Evolutionary conservation across 2,888 invertebrate genomes (phyloP).

Genomic region (Chrysolina americana): DNA sequence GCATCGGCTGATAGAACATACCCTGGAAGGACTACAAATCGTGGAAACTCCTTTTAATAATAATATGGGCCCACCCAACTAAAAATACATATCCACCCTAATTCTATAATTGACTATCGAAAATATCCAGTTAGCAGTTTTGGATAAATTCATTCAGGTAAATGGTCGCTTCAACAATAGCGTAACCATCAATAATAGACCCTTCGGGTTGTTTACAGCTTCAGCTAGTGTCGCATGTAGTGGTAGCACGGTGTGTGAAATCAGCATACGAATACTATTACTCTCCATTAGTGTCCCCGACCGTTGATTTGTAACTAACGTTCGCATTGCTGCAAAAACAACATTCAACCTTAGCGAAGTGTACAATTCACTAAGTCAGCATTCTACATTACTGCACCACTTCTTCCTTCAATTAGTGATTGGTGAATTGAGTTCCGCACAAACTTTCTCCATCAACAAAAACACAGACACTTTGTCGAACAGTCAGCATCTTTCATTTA

Average conservation of each 20-base stretch:
- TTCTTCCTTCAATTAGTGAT: conserved; percentile 48
- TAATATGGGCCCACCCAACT: not conserved
- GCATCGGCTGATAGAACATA: too few species aligned
- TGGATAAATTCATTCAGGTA: conserved; percentile 55
- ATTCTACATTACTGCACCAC: conserved; percentile 46
- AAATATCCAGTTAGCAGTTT: conserved; percentile 37
- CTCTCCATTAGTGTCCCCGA: conserved; percentile 67
- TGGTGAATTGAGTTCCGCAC: conserved; percentile 38
- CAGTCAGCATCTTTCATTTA: conserved; percentile 30
- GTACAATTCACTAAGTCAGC: conserved; percentile 53
- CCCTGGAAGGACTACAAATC: too few species aligned
- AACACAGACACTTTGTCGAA: conserved; percentile 30
- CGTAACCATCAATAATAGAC: conserved; percentile 59
- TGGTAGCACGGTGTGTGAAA: conserved; percentile 62
- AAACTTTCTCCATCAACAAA: conserved; percentile 27
- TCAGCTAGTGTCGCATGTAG: conserved; percentile 57
- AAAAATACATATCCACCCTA: not conserved
- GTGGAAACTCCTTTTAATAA: too few species aligned
- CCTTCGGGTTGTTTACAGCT: conserved; percentile 59
- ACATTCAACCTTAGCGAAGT: conserved; percentile 60
- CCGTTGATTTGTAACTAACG: conserved; percentile 67
- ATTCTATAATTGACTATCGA: conserved; percentile 38
- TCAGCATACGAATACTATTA: conserved; percentile 68
- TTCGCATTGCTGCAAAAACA: conserved; percentile 64
- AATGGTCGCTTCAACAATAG: conserved; percentile 55